Evolutionary conservation across 2,113 vertebrate species (phyloP).

Genomic region (Hiodon tergisus): DNA sequence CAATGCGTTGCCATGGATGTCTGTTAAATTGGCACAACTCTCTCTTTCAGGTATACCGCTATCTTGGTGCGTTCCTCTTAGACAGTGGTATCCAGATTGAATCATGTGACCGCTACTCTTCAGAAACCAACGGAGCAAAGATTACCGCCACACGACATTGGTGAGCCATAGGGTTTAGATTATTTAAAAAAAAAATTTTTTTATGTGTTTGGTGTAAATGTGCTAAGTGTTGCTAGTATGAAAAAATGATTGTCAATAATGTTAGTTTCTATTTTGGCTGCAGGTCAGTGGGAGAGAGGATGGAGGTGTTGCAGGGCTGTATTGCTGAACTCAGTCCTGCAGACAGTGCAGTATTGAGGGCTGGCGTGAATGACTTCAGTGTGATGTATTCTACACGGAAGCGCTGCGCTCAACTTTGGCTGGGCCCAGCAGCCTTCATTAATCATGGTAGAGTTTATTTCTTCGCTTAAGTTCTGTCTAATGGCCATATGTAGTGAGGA

Average conservation of each 20-base stretch:
- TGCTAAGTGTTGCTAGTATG: not conserved
- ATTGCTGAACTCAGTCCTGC: slow-evolving; percentile 77
- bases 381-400: slow-evolving; percentile 92
- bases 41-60: slow-evolving; percentile 71
- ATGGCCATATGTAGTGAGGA: no score
- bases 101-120: slow-evolving; percentile 80
- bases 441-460: slow-evolving; percentile 74
- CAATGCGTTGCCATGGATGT: not conserved
- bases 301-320: slow-evolving; percentile 82
- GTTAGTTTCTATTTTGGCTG: not conserved
- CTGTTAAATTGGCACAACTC: not conserved
- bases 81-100: slow-evolving; percentile 81
- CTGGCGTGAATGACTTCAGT: slow-evolving; percentile 87
- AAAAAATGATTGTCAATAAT: not conserved
- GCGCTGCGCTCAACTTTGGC: slow-evolving; percentile 83
- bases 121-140: slow-evolving; percentile 86
- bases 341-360: slow-evolving; percentile 71
- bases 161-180: slow-evolving; percentile 49
- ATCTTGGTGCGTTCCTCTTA: slow-evolving; percentile 80
- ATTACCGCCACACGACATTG: slow-evolving; percentile 80
- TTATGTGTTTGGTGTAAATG: not conserved
- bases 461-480: not conserved
- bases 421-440: slow-evolving; percentile 86
- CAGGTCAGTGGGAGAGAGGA: slow-evolving; percentile 75
- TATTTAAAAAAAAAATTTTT: not conserved